A percentile compares a stretch with the other conserved stretches of the same genome.
These are phyloP conservation scores for Drosophila demipolita DNA, from an alignment of 2,888 invertebrate genomes.

Conservation along the genomic window DNA sequence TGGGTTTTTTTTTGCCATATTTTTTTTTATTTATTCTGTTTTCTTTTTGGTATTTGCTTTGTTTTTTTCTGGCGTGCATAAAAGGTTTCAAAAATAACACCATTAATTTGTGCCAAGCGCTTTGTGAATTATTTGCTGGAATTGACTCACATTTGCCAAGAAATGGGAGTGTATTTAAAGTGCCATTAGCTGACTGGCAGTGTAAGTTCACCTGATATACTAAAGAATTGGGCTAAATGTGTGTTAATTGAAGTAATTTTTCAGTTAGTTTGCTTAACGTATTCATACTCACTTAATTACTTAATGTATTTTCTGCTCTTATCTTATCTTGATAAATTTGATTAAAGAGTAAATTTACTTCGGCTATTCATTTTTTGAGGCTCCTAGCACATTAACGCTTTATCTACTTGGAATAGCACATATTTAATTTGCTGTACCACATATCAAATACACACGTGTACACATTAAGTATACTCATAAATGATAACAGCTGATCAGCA, in stretches of 20 bases:
- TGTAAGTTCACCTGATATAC: background rate
- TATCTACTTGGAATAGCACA: slow-evolving; percentile 16
- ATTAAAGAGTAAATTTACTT: background rate
- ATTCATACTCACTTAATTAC: background rate
- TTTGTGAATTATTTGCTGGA: slow-evolving; percentile 59
- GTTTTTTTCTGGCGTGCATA: slow-evolving; percentile 54
- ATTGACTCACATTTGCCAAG: slow-evolving; percentile 23
- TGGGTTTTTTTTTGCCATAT: slow-evolving; percentile 24
- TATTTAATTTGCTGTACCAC: slow-evolving; percentile 37
- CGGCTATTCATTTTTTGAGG: background rate
- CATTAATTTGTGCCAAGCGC: slow-evolving; percentile 70
- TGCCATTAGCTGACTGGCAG: background rate
- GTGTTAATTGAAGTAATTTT: background rate
- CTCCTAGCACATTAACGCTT: background rate
- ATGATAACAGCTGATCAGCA: slow-evolving; percentile 47
- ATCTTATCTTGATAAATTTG: background rate
- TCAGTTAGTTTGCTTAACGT: background rate
- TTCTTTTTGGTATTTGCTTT: slow-evolving; percentile 7
- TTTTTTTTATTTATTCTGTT: slow-evolving; percentile 9
- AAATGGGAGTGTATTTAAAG: slow-evolving; percentile 3
- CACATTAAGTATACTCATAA: slow-evolving; percentile 35
- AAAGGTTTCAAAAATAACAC: slow-evolving; percentile 78
- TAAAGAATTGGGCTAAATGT: background rate
- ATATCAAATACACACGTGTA: slow-evolving; percentile 14
- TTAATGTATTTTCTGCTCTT: background rate